Evolutionary conservation across 2,113 vertebrate species (phyloP).

Genomic region (Baryphthengus martii): DNA sequence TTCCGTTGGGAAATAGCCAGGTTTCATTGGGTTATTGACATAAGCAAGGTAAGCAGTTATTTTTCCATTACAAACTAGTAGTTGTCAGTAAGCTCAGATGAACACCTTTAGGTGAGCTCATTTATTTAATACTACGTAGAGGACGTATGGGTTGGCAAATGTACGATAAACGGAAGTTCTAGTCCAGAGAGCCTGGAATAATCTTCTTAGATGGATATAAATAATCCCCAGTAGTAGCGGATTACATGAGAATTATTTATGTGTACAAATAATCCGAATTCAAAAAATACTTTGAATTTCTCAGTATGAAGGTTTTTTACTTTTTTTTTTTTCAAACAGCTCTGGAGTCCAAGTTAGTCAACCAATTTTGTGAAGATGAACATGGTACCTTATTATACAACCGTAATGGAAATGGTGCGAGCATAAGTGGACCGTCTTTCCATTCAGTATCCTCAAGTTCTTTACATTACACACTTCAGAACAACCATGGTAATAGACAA

Average conservation of each 20-base stretch:
- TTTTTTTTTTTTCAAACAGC: constrained; percentile 67
- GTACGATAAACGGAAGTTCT: neutral
- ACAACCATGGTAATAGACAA: neutral
- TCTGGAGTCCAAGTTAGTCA: constrained; percentile 88
- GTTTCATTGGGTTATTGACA: neutral
- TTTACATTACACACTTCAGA: constrained; percentile 6
- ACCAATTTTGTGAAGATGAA: constrained; percentile 91
- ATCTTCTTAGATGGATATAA: neutral
- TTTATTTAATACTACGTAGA: neutral
- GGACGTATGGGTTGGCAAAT: neutral
- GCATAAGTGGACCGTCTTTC: constrained; percentile 35
- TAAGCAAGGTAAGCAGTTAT: neutral
- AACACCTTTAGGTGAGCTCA: neutral
- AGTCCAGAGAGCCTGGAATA: neutral
- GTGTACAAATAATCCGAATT: neutral
- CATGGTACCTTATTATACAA: constrained; percentile 83
- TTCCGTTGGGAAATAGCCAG: neutral
- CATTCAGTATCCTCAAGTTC: constrained; percentile 28
- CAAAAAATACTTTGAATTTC: neutral
- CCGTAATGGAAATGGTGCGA: constrained; percentile 72
- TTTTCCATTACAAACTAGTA: neutral
- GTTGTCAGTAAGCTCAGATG: neutral
- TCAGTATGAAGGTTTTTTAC: neutral
- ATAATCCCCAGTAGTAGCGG: neutral
- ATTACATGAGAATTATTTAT: neutral